phyloP scores from a whole-genome alignment of 2,888 invertebrate species.

The Ecliptopera silaceata region DNA sequence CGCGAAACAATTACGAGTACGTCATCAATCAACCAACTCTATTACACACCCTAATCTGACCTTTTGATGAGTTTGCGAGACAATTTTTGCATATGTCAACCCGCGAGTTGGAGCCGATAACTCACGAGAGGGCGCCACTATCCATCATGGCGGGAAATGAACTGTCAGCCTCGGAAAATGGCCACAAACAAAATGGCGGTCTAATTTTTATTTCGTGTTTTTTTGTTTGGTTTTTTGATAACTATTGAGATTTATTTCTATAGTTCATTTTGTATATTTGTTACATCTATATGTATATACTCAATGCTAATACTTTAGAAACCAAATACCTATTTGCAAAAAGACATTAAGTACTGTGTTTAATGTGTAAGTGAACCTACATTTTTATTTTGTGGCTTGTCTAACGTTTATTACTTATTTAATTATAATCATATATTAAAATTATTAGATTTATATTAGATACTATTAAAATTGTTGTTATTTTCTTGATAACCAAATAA shows the following conservation, averaged over 20 bases:
- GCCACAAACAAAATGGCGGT: slow-evolving; percentile 63
- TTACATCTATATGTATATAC: no score
- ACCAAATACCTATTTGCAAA: no score
- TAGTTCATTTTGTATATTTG: not conserved
- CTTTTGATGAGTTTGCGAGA: slow-evolving; percentile 76
- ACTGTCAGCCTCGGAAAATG: slow-evolving; percentile 74
- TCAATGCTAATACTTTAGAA: no score
- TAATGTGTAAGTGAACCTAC: no score
- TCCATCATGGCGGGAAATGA: slow-evolving; percentile 80
- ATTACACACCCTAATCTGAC: slow-evolving; percentile 68
- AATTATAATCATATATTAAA: no score
- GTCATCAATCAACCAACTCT: slow-evolving; percentile 55
- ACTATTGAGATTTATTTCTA: not conserved
- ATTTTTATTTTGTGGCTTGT: no score
- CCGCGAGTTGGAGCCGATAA: slow-evolving; percentile 65
- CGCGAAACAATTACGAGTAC: slow-evolving; percentile 36
- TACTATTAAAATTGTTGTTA: no score
- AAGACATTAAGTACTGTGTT: no score
- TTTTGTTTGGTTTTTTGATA: slow-evolving; percentile 13
- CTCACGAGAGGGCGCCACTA: slow-evolving; percentile 65
- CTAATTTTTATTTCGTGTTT: slow-evolving; percentile 31
- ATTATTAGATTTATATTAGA: no score
- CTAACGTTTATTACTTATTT: no score
- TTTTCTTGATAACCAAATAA: no score
- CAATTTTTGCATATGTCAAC: slow-evolving; percentile 83